Evolutionary conservation across 1,140 invertebrate genomes (phyloP).

Genomic region (Coptotermes formosanus): DNA sequence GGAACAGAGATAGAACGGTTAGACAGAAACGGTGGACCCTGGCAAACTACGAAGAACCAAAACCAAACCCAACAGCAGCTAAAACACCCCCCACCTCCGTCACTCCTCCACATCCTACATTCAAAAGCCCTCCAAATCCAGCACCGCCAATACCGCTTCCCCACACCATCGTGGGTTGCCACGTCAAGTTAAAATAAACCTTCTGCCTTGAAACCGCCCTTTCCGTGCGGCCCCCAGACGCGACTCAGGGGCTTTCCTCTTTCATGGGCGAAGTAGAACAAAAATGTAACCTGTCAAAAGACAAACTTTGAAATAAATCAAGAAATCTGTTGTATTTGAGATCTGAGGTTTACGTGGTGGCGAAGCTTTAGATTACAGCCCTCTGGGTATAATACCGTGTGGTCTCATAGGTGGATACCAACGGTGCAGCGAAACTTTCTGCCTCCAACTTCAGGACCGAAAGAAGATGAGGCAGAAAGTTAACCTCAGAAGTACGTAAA

Average conservation of each 20-base stretch:
- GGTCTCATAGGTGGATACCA: too few species aligned
- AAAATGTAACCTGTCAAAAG: neutral
- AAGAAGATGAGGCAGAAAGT: too few species aligned
- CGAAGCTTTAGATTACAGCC: too few species aligned
- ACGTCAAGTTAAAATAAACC: neutral
- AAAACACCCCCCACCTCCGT: neutral
- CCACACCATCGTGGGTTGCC: neutral
- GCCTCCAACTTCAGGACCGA: too few species aligned
- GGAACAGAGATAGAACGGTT: neutral
- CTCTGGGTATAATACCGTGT: too few species aligned
- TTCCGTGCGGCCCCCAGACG: neutral
- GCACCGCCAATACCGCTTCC: slow-evolving; percentile 6
- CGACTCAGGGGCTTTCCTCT: neutral
- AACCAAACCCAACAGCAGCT: neutral
- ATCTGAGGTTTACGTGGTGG: neutral
- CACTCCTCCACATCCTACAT: neutral
- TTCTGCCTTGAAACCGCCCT: neutral
- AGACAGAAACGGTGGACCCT: neutral
- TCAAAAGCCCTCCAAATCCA: neutral
- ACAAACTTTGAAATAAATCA: neutral
- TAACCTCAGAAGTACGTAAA: too few species aligned
- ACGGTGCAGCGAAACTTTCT: too few species aligned
- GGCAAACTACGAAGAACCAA: neutral
- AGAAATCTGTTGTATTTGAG: neutral
- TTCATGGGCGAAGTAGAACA: neutral